Conservation (phyloP, 2,888 invertebrate species). For the Holacanthella duospinosa region DNA sequence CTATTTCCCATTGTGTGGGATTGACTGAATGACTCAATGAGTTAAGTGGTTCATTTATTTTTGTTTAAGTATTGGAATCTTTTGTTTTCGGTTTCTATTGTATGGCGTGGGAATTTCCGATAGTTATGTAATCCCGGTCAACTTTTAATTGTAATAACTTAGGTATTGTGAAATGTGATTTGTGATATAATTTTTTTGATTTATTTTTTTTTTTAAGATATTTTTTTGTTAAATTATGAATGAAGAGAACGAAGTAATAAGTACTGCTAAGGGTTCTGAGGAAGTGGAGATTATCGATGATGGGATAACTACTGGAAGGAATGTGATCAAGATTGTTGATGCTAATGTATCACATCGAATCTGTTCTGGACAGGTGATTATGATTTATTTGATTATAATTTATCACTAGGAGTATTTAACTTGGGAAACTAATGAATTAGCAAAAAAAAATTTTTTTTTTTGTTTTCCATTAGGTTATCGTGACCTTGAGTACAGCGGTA, state of each 20-base stretch:
- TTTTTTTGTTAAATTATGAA: background rate
- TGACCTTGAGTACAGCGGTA: conserved; percentile 78
- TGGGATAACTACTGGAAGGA: background rate
- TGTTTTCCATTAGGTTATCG: conserved; percentile 55
- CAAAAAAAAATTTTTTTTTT: conserved; percentile 2
- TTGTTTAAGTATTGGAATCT: no score
- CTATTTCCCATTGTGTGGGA: no score
- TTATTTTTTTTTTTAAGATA: conserved; percentile 1
- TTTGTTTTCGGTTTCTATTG: no score
- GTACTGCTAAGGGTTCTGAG: background rate
- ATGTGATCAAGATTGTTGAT: conserved; percentile 49
- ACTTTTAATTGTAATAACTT: no score
- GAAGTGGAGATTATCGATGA: background rate
- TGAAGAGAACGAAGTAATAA: background rate
- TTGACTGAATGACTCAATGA: no score
- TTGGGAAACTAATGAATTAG: no score
- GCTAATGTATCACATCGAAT: conserved; percentile 68
- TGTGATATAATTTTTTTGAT: no score
- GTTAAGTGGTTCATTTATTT: no score
- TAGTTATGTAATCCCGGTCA: no score
- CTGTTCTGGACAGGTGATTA: conserved; percentile 72
- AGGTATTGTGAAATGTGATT: no score
- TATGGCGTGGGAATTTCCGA: no score
- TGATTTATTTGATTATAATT: background rate
- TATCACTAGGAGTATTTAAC: no score